Evolutionary conservation across 2,888 invertebrate genomes (phyloP).

Genomic region (Altica lythri): DNA sequence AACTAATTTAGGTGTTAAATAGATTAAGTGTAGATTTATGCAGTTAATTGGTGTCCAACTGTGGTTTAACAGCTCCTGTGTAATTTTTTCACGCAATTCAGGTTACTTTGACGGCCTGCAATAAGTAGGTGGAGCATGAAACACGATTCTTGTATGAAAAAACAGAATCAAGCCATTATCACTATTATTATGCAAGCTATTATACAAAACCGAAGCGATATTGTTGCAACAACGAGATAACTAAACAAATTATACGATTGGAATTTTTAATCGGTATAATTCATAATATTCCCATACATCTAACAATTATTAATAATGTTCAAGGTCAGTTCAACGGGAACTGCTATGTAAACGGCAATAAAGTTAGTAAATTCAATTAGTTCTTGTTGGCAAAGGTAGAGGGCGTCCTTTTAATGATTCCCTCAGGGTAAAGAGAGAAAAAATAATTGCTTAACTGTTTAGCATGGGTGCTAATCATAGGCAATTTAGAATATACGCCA

Average conservation of each 20-base stretch:
- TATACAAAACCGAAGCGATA: constrained; percentile 1
- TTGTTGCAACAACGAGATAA: not conserved
- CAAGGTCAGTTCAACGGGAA: constrained; percentile 3
- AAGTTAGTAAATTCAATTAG: constrained; percentile 3
- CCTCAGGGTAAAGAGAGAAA: not conserved
- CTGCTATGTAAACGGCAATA: not conserved
- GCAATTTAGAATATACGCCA: constrained; percentile 1
- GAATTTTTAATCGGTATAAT: constrained; percentile 4
- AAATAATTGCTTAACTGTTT: constrained; percentile 8
- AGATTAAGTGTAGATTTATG: constrained; percentile 6
- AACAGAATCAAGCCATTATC: not conserved
- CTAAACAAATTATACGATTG: constrained; percentile 1
- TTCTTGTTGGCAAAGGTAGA: not conserved
- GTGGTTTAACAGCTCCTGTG: not conserved
- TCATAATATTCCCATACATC: constrained; percentile 2
- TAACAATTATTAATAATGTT: not conserved
- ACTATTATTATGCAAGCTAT: constrained; percentile 2
- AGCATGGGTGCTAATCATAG: constrained; percentile 2
- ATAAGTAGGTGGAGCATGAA: not conserved
- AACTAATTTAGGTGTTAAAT: constrained; percentile 10
- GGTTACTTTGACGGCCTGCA: not conserved
- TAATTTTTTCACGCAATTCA: constrained; percentile 3
- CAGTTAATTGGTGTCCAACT: constrained; percentile 9
- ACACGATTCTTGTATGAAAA: not conserved
- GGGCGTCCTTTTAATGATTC: constrained; percentile 2